Percentiles rank a stretch among this genome's conserved stretches.
phyloP scores from a whole-genome alignment of 2,113 vertebrate species.

The Hassar affinis region DNA sequence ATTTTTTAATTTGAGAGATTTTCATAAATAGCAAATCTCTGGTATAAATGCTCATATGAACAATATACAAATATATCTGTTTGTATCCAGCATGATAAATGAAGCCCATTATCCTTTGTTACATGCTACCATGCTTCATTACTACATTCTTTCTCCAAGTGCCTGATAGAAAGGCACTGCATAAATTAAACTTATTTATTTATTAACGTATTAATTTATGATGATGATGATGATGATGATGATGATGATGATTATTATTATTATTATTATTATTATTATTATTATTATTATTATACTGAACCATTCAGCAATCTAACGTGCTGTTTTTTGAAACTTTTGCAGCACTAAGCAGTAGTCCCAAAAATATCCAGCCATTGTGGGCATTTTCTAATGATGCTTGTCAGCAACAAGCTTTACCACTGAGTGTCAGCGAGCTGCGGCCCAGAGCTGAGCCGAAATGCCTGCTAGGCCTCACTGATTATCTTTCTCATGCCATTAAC shows the following conservation, averaged over 20 bases:
- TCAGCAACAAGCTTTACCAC: slow-evolving; percentile 17
- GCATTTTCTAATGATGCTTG: slow-evolving; percentile 39
- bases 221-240: background rate
- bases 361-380: slow-evolving; percentile 24
- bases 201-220: background rate
- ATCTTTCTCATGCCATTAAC: slow-evolving; percentile 34
- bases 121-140: slow-evolving; percentile 21
- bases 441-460: slow-evolving; percentile 13
- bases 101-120: slow-evolving; percentile 20
- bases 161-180: background rate
- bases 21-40: background rate
- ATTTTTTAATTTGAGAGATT: background rate
- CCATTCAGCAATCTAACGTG: background rate
- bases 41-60: background rate
- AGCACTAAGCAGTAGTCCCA: background rate
- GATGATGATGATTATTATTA: background rate
- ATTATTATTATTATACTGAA: background rate
- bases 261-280: background rate
- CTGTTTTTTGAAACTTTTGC: background rate
- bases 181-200: background rate
- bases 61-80: background rate
- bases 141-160: slow-evolving; percentile 11
- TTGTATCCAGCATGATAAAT: slow-evolving; percentile 8
- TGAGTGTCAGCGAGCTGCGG: background rate
- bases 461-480: slow-evolving; percentile 35